Conservation (phyloP, 2,113 vertebrate species). For the Trachemys scripta region DNA sequence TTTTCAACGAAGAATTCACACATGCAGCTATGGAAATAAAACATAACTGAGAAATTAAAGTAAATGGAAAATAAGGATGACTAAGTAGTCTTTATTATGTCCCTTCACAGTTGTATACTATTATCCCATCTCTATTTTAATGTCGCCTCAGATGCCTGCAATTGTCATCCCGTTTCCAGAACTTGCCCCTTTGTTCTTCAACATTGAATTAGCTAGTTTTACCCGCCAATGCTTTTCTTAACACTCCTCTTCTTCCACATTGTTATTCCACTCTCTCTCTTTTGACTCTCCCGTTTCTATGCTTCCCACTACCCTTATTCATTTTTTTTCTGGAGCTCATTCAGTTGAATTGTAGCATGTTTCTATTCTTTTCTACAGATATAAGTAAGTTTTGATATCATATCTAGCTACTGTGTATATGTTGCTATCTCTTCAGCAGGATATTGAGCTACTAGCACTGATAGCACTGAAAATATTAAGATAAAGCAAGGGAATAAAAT, state of each 20-base stretch:
- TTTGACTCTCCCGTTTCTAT: conserved; percentile 71
- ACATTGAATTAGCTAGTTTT: conserved; percentile 70
- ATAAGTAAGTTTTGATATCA: conserved; percentile 69
- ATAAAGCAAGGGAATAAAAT: conserved; percentile 61
- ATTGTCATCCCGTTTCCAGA: conserved; percentile 65
- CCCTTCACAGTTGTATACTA: conserved; percentile 73
- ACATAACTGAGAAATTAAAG: conserved; percentile 69
- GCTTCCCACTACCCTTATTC: conserved; percentile 63
- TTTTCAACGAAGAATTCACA: conserved; percentile 64
- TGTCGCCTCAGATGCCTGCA: conserved; percentile 64
- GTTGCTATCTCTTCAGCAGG: conserved; percentile 70
- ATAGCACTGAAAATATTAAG: conserved; percentile 37
- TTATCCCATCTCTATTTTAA: conserved; percentile 74
- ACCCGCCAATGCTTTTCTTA: conserved; percentile 64
- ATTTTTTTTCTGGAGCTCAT: conserved; percentile 66
- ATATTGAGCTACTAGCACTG: conserved; percentile 51
- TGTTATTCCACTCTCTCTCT: conserved; percentile 66
- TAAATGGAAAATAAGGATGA: conserved; percentile 75
- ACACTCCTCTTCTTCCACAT: conserved; percentile 59
- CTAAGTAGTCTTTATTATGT: conserved; percentile 76
- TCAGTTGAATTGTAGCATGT: conserved; percentile 68
- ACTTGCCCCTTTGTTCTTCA: conserved; percentile 62
- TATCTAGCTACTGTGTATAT: conserved; percentile 62
- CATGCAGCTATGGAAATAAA: conserved; percentile 67
- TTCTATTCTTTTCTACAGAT: conserved; percentile 75